These are phyloP conservation scores for Murina feae DNA, from an alignment of 2,113 vertebrate species.

Conservation along the genomic window DNA sequence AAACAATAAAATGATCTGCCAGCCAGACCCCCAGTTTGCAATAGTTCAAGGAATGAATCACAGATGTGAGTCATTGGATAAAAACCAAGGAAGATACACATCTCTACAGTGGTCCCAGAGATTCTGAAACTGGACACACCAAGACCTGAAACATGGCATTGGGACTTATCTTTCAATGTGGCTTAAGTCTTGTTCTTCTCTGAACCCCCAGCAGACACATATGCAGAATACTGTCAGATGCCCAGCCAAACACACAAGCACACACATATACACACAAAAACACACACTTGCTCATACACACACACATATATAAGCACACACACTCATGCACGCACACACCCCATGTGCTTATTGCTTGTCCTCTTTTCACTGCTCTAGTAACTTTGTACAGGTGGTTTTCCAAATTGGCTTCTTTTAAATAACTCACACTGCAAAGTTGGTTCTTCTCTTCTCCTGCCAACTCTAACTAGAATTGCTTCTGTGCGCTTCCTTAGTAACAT, in stretches of 20 bases:
- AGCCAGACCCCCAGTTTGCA: neutral
- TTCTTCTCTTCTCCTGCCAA: neutral
- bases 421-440: neutral
- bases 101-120: neutral
- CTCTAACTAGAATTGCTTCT: neutral
- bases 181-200: neutral
- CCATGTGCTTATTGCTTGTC: neutral
- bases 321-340: neutral
- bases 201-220: neutral
- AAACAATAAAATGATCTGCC: neutral
- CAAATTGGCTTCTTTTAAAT: conserved; percentile 46
- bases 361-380: neutral
- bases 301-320: too few species aligned
- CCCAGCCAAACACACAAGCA: too few species aligned
- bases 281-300: too few species aligned
- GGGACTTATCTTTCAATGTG: neutral
- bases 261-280: too few species aligned
- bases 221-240: neutral
- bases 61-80: neutral
- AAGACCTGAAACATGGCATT: neutral
- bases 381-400: conserved; percentile 36
- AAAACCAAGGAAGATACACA: neutral
- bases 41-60: neutral
- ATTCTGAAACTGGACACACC: neutral
- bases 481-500: neutral